Evolutionary conservation across 2,888 invertebrate species (phyloP), one percentile per base, ranked within the genome.

Genomic region (Ophion obscuratus): DNA sequence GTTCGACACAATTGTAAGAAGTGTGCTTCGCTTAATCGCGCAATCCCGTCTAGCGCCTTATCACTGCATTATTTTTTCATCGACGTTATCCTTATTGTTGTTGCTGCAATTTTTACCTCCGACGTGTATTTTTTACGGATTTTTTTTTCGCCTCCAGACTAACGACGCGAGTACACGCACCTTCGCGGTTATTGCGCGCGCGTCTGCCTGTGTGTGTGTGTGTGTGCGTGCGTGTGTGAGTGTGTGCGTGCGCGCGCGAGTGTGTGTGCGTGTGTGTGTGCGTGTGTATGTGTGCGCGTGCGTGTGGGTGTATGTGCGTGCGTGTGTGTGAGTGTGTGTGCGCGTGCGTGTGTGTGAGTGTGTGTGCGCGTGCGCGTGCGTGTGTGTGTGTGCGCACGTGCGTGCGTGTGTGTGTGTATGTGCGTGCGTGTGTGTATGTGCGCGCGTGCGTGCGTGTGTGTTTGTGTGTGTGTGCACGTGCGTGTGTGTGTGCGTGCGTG

Each of bases 81-180:
- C 68, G 20, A 9, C 11, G 62, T 36, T 31, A 77, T 77, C 61
- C 7, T 81, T 53, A 59, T 76, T 66, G 53, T 61, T 44, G 59
- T 84, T 80, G n/a, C 31, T 47, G 20, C 70, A 62, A 47, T 14
- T 70, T 70, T 47, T 74, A 44, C 36, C 47, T 61, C 11, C 47
- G 47, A 47, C 47, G 47, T 47, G 47, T 47, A 14, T 47, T 47
- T 47, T 47, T 14, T 14, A 11, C 47, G 47, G 14, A 14, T 47
- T 47, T 10, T 47, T 47, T 47, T 75, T 64, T 71, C 57, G 61
- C 67, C 24, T 44, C 5, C 53, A 74, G 62, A 85, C 68, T 75
- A 53, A 75, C 79, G 57, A 67, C 59, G 47, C 9, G 59, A 61
- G 70, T 78, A 40, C 53, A 78, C 36, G 78, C 53, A 66, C 36